Evolutionary conservation across 1,140 invertebrate species (phyloP), one percentile per base, ranked within the genome.

Genomic region (Drosophila murphyi): DNA sequence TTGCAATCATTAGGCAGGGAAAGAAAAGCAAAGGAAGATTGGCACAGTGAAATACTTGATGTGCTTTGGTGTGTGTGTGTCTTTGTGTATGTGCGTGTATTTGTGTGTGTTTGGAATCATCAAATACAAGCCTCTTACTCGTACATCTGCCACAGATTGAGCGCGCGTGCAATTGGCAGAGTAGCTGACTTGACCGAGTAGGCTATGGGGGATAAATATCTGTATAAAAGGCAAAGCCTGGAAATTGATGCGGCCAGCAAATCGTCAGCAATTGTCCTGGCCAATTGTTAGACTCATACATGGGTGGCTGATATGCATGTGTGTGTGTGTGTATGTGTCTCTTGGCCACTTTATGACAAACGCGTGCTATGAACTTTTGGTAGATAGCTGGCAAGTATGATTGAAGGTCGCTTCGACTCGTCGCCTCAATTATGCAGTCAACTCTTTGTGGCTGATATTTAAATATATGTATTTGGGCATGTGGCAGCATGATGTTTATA

Each of bases 381-480:
- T 54, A 52, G 65, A 35, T 55, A 39, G 6, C 3, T 8, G 43
- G 48, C 52, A 55, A 43, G 54, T 62, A 70, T 80, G 82, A 85
- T 80, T 74, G 77, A 78, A 73, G 81, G 73, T 71, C 71, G 59
- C 47, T 55, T 56, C 65, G 20, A 43, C 55, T 35, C 50, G 56
- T 60, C 63, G 52, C 52, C 39, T 63, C 70, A 87, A 88, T 87
- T 88, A 88, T 82, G 79, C 69, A 88, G 83, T 82, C 79, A 88
- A 88, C 82, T 88, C 82, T 87, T 87, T 88, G 79, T 76, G 64
- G 71, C 50, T 7, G 32, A 72, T 73, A 87, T 83, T 83, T 88
- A 76, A 88, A 88, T 87, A n/a, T 43, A 43, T 43, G 39, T 41
- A 71, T 76, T 54, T 76, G 59, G 76, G 72, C 65, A 78, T 63